Conservation (phyloP, 2,888 invertebrate species). For the Argyresthia albistria region DNA sequence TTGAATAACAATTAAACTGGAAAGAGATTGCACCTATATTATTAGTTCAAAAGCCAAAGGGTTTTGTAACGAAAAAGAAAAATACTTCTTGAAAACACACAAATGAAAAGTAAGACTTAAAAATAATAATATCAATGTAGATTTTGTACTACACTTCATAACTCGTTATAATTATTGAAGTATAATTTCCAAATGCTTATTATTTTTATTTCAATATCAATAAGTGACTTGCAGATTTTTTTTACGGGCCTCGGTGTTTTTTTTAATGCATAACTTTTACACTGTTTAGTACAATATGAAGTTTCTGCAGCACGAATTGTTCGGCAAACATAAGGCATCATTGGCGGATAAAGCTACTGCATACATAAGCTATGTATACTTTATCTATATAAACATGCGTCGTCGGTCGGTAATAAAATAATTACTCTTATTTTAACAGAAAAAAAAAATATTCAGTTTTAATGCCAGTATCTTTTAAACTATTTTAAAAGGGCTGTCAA, state of each 20-base stretch:
- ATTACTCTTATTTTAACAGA: no score
- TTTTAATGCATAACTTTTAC: neutral
- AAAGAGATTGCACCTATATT: constrained; percentile 22
- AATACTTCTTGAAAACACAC: neutral
- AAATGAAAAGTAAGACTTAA: neutral
- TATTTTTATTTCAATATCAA: no score
- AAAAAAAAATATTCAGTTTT: no score
- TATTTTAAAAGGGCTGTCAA: no score
- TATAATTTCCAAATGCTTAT: no score
- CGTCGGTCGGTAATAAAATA: no score
- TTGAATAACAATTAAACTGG: constrained; percentile 1
- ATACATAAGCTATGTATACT: constrained; percentile 28
- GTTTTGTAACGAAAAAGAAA: constrained; percentile 1
- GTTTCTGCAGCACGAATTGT: no score
- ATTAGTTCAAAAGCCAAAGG: neutral
- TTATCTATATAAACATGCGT: constrained; percentile 15
- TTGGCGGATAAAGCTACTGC: constrained; percentile 35
- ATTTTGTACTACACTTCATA: constrained; percentile 6
- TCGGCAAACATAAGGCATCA: constrained; percentile 42
- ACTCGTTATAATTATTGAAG: no score
- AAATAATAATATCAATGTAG: neutral
- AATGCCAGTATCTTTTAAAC: no score
- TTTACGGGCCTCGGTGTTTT: neutral
- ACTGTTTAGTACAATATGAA: neutral
- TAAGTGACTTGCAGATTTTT: neutral